phyloP scores from a whole-genome alignment of 2,888 invertebrate genomes.

The Miltochrista miniata region DNA sequence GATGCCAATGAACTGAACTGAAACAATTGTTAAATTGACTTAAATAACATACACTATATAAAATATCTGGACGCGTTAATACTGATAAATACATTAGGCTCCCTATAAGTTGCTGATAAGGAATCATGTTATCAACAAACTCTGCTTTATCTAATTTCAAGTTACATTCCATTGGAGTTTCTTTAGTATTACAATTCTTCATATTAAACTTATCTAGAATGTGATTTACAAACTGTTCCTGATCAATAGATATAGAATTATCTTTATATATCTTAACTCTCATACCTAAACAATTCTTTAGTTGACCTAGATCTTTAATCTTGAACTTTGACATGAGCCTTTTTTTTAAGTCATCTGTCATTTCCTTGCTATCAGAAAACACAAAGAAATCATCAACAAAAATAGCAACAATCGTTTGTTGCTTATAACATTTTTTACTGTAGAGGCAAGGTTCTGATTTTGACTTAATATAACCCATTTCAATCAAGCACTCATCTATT shows the following conservation, averaged over 20 bases:
- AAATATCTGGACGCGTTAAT: conserved; percentile 28
- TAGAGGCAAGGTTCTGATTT: not conserved
- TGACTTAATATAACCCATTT: not conserved
- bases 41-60: conserved; percentile 22
- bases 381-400: conserved; percentile 5
- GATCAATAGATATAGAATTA: not conserved
- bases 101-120: not conserved
- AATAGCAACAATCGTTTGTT: not conserved
- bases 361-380: not conserved
- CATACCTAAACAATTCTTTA: conserved; percentile 6
- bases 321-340: not conserved
- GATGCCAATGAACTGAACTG: conserved; percentile 16
- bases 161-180: conserved; percentile 10
- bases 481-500: not conserved
- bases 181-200: conserved; percentile 12
- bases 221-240: conserved; percentile 13
- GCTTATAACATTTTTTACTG: not conserved
- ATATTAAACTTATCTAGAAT: conserved; percentile 14
- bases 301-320: conserved; percentile 2
- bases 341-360: not conserved
- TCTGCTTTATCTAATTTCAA: not conserved
- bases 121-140: not conserved
- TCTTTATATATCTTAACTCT: conserved; percentile 1
- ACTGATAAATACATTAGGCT: conserved; percentile 2
- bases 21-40: conserved; percentile 34